Evolutionary conservation across 2,797 vertebrate genomes (phyloP), one percentile per base, ranked within the genome.

Genomic region (Sphaeramia orbicularis): DNA sequence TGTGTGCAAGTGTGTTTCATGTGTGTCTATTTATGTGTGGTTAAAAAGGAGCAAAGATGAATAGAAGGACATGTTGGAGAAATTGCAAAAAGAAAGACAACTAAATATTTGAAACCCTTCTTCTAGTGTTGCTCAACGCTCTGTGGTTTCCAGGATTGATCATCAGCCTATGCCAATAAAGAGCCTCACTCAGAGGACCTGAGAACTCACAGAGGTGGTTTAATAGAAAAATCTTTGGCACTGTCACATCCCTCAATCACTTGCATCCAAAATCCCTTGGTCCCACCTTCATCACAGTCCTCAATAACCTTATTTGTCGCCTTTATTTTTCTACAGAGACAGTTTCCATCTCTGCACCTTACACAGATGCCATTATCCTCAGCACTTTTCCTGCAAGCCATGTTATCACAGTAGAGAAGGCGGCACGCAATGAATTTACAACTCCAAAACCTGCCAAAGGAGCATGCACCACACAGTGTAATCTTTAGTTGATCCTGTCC

Each of bases 251-350:
- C 72, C 69, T 85, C 81, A 71, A 72, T 85, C 80, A 84, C 77
- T 58, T 37, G 42, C 66, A 70, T 81, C 81, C 70, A 64, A 66
- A 78, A 83, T 85, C 86, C 88, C 86, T 72, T 50, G 80, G 58
- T 86, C 86, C 84, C 86, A 65, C 40, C 65, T 74, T 86, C 86
- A 88, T 89, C 84, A 80, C 88, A 24, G 82, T 80, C 69, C 71
- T 71, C 80, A 86, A 57, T 57, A 88, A 87, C 83, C 81, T 83
- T 68, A 80, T 91, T 88, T 91, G 83, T 86, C 81, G 78, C 61
- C 72, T 86, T 74, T 76, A 73, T 85, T 86, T 85, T 86, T n/a
- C 74, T 81, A 83, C 84, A 35, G 78, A 86, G 78, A 74, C 74
- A 70, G 60, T 76, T 82, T 72, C 69, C 81, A 78, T 56, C 51